Percentiles rank a stretch among this genome's conserved stretches.
These are phyloP conservation scores for Danio choprae DNA, from an alignment of 2,797 vertebrate species.

Conservation along the genomic window DNA sequence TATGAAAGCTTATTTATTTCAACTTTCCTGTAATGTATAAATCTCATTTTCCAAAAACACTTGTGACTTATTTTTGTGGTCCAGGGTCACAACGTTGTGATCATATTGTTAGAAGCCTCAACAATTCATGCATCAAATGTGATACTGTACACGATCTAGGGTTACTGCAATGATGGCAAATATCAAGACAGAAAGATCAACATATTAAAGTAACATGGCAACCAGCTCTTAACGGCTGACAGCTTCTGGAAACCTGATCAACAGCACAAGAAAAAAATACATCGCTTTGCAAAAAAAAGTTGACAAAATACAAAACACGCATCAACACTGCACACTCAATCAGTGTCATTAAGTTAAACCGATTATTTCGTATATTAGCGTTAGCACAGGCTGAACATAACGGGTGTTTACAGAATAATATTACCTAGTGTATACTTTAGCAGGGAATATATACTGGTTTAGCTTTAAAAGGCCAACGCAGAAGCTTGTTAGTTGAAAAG, in stretches of 20 bases:
- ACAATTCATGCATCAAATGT: not conserved
- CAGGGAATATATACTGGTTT: not conserved
- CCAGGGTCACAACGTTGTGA: not conserved
- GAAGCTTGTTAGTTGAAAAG: not conserved
- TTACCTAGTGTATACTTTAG: not conserved
- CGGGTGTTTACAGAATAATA: not conserved
- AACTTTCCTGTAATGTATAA: no score
- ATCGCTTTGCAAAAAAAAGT: not conserved
- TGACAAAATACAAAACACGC: not conserved
- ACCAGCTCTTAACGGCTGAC: not conserved
- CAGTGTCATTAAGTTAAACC: not conserved
- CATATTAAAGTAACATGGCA: not conserved
- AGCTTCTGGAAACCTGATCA: not conserved
- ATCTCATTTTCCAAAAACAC: no score
- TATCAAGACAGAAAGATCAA: not conserved
- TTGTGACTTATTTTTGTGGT: no score
- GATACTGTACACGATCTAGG: not conserved
- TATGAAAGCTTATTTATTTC: no score
- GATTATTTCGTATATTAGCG: not conserved
- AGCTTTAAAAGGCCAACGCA: not conserved
- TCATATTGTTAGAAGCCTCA: not conserved
- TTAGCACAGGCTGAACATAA: not conserved
- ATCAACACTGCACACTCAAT: not conserved
- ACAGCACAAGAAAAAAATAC: not conserved
- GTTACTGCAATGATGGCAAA: slow-evolving; percentile 7